These are phyloP conservation scores for Cichladusa arquata DNA, from an alignment of 2,113 vertebrate species.

Conservation along the genomic window DNA sequence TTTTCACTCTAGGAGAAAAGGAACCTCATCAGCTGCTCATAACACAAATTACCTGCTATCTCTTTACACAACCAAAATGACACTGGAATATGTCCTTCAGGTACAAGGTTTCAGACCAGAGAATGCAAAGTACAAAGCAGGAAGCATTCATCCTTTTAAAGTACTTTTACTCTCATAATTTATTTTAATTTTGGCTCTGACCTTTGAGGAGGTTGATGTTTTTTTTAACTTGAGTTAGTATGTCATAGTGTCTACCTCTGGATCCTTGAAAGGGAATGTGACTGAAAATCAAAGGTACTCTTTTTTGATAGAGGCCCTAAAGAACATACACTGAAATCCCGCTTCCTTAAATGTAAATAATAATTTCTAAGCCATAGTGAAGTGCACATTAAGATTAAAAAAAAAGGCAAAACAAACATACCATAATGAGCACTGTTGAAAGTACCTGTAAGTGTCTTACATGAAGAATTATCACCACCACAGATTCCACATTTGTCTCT, in stretches of 20 bases:
- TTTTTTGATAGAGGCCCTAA: not conserved
- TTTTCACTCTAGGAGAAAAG: not conserved
- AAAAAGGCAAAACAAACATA: slow-evolving; percentile 58
- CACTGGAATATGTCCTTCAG: not conserved
- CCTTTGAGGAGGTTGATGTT: not conserved
- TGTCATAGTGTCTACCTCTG: not conserved
- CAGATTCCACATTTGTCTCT: slow-evolving; percentile 96
- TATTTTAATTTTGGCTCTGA: not conserved
- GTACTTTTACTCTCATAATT: not conserved
- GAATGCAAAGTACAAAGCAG: not conserved
- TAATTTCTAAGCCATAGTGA: not conserved
- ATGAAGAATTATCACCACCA: slow-evolving; percentile 94
- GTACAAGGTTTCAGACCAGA: not conserved
- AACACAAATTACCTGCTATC: not conserved
- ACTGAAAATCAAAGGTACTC: not conserved
- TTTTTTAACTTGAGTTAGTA: not conserved
- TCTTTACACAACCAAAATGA: not conserved
- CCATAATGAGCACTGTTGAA: slow-evolving; percentile 94
- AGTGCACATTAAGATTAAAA: not conserved
- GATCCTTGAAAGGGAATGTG: not conserved
- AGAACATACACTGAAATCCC: not conserved
- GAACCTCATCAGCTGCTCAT: not conserved
- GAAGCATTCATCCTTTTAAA: not conserved
- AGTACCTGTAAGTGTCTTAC: slow-evolving; percentile 87
- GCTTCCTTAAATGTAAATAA: not conserved